Conservation (phyloP, 2,113 vertebrate genomes). For the Apaloderma vittatum region DNA sequence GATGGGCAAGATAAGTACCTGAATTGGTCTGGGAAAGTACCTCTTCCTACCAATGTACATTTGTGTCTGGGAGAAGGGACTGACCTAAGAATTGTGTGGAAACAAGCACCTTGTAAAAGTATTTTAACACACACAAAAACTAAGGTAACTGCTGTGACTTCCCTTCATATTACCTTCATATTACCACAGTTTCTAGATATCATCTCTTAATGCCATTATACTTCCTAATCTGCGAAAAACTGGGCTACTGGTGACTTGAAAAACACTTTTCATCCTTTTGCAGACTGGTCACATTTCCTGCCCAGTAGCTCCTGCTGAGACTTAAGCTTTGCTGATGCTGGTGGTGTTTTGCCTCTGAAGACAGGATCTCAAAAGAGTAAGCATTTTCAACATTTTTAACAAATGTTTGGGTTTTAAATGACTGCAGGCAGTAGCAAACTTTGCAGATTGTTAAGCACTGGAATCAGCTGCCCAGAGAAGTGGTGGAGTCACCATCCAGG, state of each 20-base stretch:
- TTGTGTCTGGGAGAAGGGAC: background rate
- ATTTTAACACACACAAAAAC: background rate
- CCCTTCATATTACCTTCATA: no score
- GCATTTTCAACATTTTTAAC: background rate
- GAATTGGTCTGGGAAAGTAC: background rate
- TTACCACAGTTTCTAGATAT: background rate
- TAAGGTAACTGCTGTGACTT: background rate
- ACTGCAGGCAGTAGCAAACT: background rate
- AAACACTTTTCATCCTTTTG: background rate
- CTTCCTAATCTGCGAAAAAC: background rate
- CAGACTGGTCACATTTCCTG: background rate
- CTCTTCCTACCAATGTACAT: background rate
- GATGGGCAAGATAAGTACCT: background rate
- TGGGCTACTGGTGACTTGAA: background rate
- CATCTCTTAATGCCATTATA: background rate
- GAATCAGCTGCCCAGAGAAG: no score
- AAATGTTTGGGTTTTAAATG: background rate
- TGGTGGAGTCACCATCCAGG: no score
- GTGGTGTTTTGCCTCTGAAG: background rate
- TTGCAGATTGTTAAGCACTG: no score
- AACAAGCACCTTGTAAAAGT: no score
- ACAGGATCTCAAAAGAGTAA: background rate
- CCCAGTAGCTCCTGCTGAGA: background rate
- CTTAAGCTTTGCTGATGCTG: background rate
- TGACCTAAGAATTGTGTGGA: background rate